Evolutionary conservation across 2,888 invertebrate genomes (phyloP), one percentile per base, ranked within the genome.

Genomic region (Tenthredo distinguenda): DNA sequence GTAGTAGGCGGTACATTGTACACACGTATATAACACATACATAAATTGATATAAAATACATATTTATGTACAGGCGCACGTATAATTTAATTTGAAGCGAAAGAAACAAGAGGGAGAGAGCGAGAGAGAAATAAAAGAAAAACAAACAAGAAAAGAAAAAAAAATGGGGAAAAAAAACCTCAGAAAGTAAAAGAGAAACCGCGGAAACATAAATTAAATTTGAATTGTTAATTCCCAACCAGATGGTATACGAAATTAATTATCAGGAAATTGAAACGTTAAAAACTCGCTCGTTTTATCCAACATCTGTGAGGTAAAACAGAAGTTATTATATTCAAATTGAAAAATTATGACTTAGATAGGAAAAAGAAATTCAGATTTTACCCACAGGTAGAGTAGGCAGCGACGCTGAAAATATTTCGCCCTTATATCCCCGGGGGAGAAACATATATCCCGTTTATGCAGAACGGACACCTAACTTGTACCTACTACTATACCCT

Each of bases 391-490:
- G 18, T 50, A 18, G 0, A 18, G 2, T 50, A 50, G 18, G 50
- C 18, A n/a, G n/a, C 50, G 50, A 50, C 18, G 6, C 18, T 50
- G 50, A 50, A 50, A 50, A 50, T 50, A 62, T 62, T 62, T n/a
- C 62, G 37, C 71, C 37, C 71, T 7, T 18, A 71, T 12, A 71
- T 62, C 62, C 62, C 62, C 71, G 71, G n/a, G 71, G 34, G 71
- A 34, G 34, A 71, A 71, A 71, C n/a, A 37, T 71, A 62, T 71
- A 15, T 31, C 18, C 71, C 40, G 74, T 43, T 74, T 43, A 74
- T 43, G 74, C 74, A 74, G 43, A 43, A 43, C 40, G 43, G 37
- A 74, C 74, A 43, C 74, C 74, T 43, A 18, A n/a, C 74, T 74
- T 15, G 3, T 9, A n/a, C 40, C 26, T 6, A 68, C 34, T 68